phyloP scores from a whole-genome alignment of 2,888 invertebrate genomes.

The Acleris literana region DNA sequence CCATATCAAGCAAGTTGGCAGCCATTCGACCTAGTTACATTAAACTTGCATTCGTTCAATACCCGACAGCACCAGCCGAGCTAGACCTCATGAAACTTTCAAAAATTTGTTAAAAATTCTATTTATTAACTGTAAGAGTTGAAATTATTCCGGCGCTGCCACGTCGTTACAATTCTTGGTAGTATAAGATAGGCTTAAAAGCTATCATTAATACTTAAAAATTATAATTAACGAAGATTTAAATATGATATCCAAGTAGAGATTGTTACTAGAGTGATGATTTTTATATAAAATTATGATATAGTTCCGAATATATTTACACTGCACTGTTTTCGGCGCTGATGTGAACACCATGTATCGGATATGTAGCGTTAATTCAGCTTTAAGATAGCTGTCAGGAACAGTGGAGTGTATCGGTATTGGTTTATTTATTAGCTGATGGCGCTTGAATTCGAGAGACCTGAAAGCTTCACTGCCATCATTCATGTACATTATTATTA shows the following conservation, averaged over 20 bases:
- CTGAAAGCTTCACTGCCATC: background rate
- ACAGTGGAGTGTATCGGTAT: slow-evolving; percentile 59
- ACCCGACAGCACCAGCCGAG: slow-evolving; percentile 73
- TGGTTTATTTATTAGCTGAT: slow-evolving; percentile 67
- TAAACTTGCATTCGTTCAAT: slow-evolving; percentile 77
- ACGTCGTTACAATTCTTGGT: slow-evolving; percentile 76
- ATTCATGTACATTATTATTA: background rate
- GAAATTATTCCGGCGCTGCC: slow-evolving; percentile 47
- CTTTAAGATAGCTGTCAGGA: slow-evolving; percentile 58
- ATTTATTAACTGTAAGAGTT: slow-evolving; percentile 56
- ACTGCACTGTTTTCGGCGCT: slow-evolving; percentile 58
- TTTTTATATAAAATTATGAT: slow-evolving; percentile 75
- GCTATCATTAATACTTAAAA: slow-evolving; percentile 70
- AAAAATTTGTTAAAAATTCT: slow-evolving; percentile 56
- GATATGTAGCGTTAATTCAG: slow-evolving; percentile 49
- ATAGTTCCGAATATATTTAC: slow-evolving; percentile 55
- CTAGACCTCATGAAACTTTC: slow-evolving; percentile 59
- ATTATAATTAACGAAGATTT: slow-evolving; percentile 73
- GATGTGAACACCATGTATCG: slow-evolving; percentile 58
- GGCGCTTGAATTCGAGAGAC: slow-evolving; percentile 67
- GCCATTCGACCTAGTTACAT: slow-evolving; percentile 67
- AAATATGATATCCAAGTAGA: slow-evolving; percentile 79
- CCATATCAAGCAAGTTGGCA: slow-evolving; percentile 48
- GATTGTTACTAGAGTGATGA: slow-evolving; percentile 82
- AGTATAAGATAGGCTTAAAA: slow-evolving; percentile 78